These are phyloP conservation scores for Hippoglossus hippoglossus DNA, from an alignment of 2,797 vertebrate genomes.

Conservation along the genomic window DNA sequence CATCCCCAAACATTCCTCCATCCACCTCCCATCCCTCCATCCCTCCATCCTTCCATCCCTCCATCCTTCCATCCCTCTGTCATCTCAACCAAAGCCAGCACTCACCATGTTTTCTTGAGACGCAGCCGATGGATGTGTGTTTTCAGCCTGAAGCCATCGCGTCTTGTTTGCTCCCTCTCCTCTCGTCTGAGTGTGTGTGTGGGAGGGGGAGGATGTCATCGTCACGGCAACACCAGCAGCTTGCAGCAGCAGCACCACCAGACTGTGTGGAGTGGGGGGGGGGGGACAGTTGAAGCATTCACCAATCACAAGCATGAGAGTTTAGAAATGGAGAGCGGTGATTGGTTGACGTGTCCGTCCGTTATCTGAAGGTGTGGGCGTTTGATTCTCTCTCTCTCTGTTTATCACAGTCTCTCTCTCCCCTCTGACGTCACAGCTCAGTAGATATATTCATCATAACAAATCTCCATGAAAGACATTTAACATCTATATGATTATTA, in stretches of 20 bases:
- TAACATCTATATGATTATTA: background rate
- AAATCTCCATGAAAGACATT: background rate
- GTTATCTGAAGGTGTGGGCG: background rate
- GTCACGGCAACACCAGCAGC: slow-evolving; percentile 78
- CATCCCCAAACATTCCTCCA: slow-evolving; percentile 54
- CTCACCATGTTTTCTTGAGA: slow-evolving; percentile 67
- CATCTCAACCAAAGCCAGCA: background rate
- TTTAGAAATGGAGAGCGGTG: background rate
- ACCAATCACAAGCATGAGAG: slow-evolving; percentile 54
- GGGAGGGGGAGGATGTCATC: slow-evolving; percentile 65
- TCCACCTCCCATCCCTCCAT: slow-evolving; percentile 40
- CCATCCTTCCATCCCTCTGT: slow-evolving; percentile 18
- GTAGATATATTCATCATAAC: background rate
- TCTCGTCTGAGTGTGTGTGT: slow-evolving; percentile 1
- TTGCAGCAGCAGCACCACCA: slow-evolving; percentile 69
- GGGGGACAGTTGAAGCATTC: background rate
- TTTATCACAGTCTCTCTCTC: slow-evolving; percentile 16
- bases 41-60: slow-evolving; percentile 34
- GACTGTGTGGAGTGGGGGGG: background rate
- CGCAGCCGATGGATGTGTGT: slow-evolving; percentile 38
- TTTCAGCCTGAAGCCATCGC: slow-evolving; percentile 70
- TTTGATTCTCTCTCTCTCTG: slow-evolving; percentile 4
- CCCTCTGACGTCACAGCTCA: background rate
- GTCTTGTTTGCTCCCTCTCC: slow-evolving; percentile 61
- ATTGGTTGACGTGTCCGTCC: slow-evolving; percentile 41